These are phyloP conservation scores for Thripadectes ignobilis DNA, from an alignment of 2,797 vertebrate species.

Conservation along the genomic window DNA sequence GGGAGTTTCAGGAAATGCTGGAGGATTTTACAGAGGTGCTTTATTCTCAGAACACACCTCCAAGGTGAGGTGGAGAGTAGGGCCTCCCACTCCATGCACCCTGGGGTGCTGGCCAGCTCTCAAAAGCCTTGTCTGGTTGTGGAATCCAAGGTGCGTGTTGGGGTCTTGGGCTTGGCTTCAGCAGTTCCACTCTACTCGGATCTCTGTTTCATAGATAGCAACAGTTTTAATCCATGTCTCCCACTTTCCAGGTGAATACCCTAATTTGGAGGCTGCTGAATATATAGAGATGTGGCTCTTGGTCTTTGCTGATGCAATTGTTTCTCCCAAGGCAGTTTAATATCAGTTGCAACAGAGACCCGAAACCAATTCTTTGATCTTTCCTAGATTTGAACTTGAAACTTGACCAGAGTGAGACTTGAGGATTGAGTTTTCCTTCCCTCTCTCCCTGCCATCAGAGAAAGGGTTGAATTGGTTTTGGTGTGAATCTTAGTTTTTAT, in stretches of 20 bases:
- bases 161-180: neutral
- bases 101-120: neutral
- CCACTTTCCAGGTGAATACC: neutral
- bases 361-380: neutral
- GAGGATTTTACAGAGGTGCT: neutral
- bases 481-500: neutral
- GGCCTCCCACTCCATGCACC: neutral
- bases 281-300: neutral
- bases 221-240: neutral
- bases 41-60: neutral
- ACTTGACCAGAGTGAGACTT: neutral
- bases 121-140: neutral
- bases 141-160: neutral
- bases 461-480: neutral
- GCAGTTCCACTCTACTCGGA: neutral
- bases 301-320: neutral
- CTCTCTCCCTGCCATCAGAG: neutral
- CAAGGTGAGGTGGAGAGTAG: neutral
- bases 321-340: neutral
- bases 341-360: neutral
- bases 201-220: neutral
- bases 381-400: neutral
- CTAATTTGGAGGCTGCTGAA: neutral
- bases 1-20: conserved; percentile 1
- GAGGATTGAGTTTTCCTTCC: neutral